Percentiles rank a stretch among this genome's conserved stretches.
phyloP scores from a whole-genome alignment of 1,140 invertebrate species.

The Meloidogyne hapla region DNA sequence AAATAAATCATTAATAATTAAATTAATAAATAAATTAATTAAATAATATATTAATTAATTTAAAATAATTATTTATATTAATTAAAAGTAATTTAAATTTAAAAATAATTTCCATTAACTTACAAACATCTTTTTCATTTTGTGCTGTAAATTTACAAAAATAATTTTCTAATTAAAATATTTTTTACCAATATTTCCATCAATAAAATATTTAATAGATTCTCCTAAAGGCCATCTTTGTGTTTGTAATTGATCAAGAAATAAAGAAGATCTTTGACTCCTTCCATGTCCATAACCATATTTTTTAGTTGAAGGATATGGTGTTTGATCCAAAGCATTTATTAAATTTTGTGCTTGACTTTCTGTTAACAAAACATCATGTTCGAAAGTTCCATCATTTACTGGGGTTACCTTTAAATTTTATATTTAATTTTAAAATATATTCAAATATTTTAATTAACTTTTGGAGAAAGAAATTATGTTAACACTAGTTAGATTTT shows the following conservation, averaged over 20 bases:
- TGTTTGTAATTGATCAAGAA: conserved; percentile 18
- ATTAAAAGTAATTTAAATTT: too few relatives aligned
- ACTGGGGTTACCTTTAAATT: conserved; percentile 37
- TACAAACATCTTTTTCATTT: conserved; percentile 23
- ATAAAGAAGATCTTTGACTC: conserved; percentile 15
- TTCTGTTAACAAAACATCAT: conserved; percentile 52
- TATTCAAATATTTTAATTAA: too few relatives aligned
- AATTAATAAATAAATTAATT: too few relatives aligned
- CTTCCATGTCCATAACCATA: conserved; percentile 21
- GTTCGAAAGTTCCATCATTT: conserved; percentile 54
- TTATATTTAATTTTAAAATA: too few relatives aligned
- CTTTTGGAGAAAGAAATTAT: too few relatives aligned
- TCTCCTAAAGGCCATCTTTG: conserved; percentile 41
- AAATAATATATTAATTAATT: too few relatives aligned
- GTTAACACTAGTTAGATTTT: too few relatives aligned
- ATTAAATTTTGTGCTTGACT: conserved; percentile 39
- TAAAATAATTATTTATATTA: too few relatives aligned
- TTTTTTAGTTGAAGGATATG: conserved; percentile 2
- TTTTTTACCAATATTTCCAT: conserved; percentile 36
- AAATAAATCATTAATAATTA: too few relatives aligned
- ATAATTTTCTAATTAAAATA: background rate
- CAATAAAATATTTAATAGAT: conserved; percentile 50
- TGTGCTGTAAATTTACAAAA: conserved; percentile 26
- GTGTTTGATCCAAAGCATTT: conserved; percentile 45
- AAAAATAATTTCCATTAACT: background rate